Evolutionary conservation across 2,113 vertebrate species (phyloP).

Genomic region (Suricata suricatta): DNA sequence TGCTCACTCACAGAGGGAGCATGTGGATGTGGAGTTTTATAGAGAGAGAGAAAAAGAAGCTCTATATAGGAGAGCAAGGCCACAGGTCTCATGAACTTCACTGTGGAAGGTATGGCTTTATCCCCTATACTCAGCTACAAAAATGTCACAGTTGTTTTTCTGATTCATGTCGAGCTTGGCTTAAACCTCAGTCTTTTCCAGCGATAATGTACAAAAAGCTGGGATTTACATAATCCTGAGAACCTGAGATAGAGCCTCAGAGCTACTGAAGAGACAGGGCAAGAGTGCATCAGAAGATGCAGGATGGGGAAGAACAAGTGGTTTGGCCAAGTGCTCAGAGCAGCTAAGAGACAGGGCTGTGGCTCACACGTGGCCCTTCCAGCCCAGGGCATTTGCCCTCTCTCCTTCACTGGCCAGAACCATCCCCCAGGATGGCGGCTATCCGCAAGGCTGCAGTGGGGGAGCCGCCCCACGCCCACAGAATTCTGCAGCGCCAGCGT

Average conservation of each 20-base stretch:
- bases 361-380: too few relatives aligned
- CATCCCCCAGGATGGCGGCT: background rate
- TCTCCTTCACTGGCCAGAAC: background rate
- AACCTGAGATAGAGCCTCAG: background rate
- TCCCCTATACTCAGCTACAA: background rate
- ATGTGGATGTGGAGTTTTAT: background rate
- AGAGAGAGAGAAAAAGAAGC: background rate
- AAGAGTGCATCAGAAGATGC: background rate
- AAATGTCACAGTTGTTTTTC: background rate
- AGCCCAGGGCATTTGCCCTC: too few relatives aligned
- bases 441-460: background rate
- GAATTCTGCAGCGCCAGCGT: rapidly evolving
- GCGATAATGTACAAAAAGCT: background rate
- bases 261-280: background rate
- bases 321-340: background rate
- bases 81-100: background rate
- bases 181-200: background rate
- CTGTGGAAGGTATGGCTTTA: background rate
- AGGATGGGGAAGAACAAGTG: background rate
- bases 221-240: background rate
- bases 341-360: background rate
- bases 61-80: background rate
- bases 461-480: background rate
- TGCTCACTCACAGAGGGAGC: background rate
- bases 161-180: background rate